These are phyloP conservation scores for Poecile montanus DNA, from an alignment of 2,797 vertebrate genomes.

Conservation along the genomic window DNA sequence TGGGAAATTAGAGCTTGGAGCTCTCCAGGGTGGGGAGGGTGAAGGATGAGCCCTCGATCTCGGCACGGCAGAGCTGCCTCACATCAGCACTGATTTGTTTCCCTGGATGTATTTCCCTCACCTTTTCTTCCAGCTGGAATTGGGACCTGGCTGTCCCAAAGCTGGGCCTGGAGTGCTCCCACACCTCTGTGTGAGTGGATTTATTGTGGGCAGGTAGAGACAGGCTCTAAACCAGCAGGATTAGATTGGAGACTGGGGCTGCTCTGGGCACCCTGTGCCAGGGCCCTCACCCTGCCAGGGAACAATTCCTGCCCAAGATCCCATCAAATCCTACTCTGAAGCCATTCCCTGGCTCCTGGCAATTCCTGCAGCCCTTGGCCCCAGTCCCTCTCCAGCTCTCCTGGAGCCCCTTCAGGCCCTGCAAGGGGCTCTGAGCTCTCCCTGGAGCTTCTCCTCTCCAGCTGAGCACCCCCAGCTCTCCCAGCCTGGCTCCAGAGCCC, in stretches of 20 bases:
- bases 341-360: background rate
- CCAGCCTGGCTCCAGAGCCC: background rate
- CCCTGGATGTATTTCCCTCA: background rate
- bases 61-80: fast-evolving
- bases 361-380: background rate
- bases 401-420: background rate
- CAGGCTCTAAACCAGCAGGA: background rate
- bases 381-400: background rate
- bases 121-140: background rate
- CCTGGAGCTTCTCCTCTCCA: background rate
- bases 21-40: background rate
- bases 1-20: background rate
- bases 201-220: background rate
- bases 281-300: background rate
- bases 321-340: background rate
- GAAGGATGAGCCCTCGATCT: background rate
- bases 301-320: background rate
- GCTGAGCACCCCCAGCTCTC: background rate
- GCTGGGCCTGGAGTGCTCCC: background rate
- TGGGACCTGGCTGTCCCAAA: background rate
- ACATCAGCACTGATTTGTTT: background rate
- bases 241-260: fast-evolving
- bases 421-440: background rate
- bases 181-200: no score
- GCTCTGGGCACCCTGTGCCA: background rate